phyloP scores from a whole-genome alignment of 2,113 vertebrate species.

The Gymnorhina tibicen region DNA sequence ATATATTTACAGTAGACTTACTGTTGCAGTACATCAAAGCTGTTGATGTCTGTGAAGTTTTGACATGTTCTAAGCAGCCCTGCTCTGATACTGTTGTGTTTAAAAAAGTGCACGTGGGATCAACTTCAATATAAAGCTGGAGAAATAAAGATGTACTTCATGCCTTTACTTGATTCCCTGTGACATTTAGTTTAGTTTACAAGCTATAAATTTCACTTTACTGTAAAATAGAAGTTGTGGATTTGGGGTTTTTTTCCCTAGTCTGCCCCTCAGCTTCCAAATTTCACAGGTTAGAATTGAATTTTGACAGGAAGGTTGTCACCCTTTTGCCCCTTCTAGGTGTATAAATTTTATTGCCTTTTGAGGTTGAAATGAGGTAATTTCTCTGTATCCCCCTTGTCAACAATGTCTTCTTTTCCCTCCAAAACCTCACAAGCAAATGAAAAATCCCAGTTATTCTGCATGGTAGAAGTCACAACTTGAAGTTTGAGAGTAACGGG shows the following conservation, averaged over 20 bases:
- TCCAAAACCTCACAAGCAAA: neutral
- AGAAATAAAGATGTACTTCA: neutral
- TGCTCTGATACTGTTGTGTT: neutral
- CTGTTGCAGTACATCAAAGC: neutral
- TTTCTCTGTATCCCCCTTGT: neutral
- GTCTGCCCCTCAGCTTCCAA: neutral
- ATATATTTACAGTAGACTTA: neutral
- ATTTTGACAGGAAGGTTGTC: neutral
- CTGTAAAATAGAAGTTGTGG: neutral
- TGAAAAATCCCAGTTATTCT: neutral
- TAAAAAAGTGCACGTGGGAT: neutral
- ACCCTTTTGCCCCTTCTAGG: neutral
- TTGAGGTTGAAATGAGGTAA: neutral
- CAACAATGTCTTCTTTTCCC: neutral
- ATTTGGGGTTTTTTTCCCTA: fast-evolving
- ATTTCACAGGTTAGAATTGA: neutral
- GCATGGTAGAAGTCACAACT: neutral
- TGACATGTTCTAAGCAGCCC: neutral
- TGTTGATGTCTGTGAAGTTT: neutral
- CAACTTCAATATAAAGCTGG: neutral
- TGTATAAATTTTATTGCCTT: neutral
- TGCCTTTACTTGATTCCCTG: neutral
- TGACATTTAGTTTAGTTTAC: neutral
- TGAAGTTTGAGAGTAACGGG: neutral
- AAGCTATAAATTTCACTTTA: neutral